Evolutionary conservation across 2,888 invertebrate genomes (phyloP).

Genomic region (Tipula unca): DNA sequence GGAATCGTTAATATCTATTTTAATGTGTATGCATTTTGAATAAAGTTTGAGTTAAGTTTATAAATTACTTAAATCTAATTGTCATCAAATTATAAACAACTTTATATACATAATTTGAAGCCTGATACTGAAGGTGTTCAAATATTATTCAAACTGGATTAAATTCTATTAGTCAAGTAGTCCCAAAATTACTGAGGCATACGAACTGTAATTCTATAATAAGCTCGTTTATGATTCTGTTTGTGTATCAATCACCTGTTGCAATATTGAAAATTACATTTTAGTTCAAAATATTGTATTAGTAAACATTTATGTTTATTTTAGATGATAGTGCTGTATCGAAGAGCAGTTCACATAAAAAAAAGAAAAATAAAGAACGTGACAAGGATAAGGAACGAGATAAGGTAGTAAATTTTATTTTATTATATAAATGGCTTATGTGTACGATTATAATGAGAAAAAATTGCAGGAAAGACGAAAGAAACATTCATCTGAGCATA

Average conservation of each 20-base stretch:
- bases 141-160: too few species aligned
- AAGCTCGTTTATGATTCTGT: background rate
- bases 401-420: background rate
- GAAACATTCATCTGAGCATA: constrained; percentile 18
- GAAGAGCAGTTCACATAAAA: constrained; percentile 16
- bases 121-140: too few species aligned
- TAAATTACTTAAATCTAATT: too few species aligned
- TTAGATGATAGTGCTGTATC: background rate
- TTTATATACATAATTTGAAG: too few species aligned
- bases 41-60: too few species aligned
- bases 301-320: background rate
- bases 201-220: too few species aligned
- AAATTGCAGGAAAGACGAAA: constrained; percentile 17
- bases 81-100: too few species aligned
- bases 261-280: background rate
- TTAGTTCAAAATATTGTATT: background rate
- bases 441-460: background rate
- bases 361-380: constrained; percentile 25
- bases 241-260: background rate
- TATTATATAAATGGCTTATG: background rate
- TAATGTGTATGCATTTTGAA: too few species aligned
- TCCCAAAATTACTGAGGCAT: too few species aligned
- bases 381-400: constrained; percentile 23
- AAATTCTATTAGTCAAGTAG: too few species aligned
- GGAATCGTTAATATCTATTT: too few species aligned